Base-by-base conservation (phyloP, 2,113 vertebrate genomes). In the Lamprologus lemairii region DNA sequence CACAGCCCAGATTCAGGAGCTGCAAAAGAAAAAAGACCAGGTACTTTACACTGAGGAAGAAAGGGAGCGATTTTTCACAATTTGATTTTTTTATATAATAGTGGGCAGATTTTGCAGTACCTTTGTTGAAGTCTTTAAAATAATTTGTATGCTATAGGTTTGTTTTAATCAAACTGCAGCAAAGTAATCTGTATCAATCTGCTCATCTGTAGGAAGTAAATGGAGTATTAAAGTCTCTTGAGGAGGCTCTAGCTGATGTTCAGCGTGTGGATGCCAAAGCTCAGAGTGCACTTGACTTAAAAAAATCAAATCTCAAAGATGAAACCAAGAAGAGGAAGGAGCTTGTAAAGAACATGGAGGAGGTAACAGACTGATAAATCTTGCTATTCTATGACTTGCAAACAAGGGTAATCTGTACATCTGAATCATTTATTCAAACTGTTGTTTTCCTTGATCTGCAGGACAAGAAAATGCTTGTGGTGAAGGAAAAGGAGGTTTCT, bases 401-500 rank as follows among this genome's bases (percentile, higher is more conserved):
- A 47, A 78, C 23, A 78, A 78, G 5, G 23, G 26, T 5, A 31
- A 33, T 78, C 7, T 33, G 45, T 31, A 51, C 26, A 51, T n/a
- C 9, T 51, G 73, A n/a, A 51, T 78, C 45, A 78, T 54, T 35
- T 80, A 37, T 40, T 10, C 6, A 21, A 53, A n/a, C 19, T n/a
- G 21, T 19, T n/a, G 5, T 21, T 63, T 82, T n/a, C 10, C 3
- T 87, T 28, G 12, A 19, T 58, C n/a, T 84, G 9, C 87, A 99
- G 99, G 98, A 98, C 93, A 97, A 97, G 89, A 97, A 97, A 93
- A 92, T 96, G 88, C 94, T 98, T 60, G 71, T 83, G 4, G 96
- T 96, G 10, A 99, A 99, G 90, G 97, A 99, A 91, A 96, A 96
- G 8, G 97, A 97, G 90, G 82, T 98, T 35, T 94, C 96, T n/a